Evolutionary conservation across 2,797 vertebrate genomes (phyloP).

Genomic region (Paedocypris micromegethes): DNA sequence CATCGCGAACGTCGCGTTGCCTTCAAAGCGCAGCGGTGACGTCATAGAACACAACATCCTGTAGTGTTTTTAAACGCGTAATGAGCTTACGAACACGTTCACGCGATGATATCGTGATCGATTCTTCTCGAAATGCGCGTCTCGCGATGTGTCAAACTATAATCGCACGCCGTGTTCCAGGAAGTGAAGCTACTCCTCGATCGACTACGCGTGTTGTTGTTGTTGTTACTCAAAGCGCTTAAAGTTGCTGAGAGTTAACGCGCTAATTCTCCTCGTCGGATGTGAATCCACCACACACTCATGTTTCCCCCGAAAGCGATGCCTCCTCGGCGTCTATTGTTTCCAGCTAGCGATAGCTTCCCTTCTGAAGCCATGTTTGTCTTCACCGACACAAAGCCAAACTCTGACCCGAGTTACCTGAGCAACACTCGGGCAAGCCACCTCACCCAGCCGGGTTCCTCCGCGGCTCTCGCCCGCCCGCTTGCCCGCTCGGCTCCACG

Average conservation of each 20-base stretch:
- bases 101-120: too few species aligned
- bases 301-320: background rate
- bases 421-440: background rate
- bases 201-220: conserved; percentile 7
- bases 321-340: conserved; percentile 31
- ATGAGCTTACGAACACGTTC: too few species aligned
- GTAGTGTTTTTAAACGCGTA: too few species aligned
- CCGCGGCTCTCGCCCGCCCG: too few species aligned
- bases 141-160: background rate
- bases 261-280: background rate
- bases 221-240: background rate
- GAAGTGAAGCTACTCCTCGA: conserved; percentile 30
- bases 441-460: too few species aligned
- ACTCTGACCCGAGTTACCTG: background rate
- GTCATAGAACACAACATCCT: too few species aligned
- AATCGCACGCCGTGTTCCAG: conserved; percentile 39
- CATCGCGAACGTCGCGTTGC: too few species aligned
- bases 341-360: conserved; percentile 25
- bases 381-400: background rate
- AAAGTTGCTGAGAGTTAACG: too few species aligned
- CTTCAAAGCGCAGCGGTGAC: too few species aligned
- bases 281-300: background rate
- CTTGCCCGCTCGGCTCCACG: too few species aligned
- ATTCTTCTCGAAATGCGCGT: too few species aligned
- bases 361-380: background rate